Conservation (phyloP, 2,888 invertebrate species). For the Zygothrica quintamaculata region DNA sequence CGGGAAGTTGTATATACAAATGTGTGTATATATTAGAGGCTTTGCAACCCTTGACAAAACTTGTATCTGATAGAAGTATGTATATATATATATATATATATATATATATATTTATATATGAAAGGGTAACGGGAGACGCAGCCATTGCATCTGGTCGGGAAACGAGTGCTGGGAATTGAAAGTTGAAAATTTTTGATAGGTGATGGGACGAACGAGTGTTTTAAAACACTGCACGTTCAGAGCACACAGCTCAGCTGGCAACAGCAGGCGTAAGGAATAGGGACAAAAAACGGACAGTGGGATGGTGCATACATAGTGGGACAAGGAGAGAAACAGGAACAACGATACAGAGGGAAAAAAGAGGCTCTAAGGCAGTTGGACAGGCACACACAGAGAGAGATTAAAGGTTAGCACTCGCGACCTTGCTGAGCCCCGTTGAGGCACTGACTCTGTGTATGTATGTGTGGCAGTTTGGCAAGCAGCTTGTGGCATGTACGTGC, state of each 20-base stretch:
- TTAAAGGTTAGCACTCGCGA: conserved; percentile 79
- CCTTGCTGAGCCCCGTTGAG: conserved; percentile 59
- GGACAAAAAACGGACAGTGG: conserved; percentile 14
- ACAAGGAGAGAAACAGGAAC: not conserved
- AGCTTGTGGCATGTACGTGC: conserved; percentile 81
- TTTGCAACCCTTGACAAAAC: conserved; percentile 60
- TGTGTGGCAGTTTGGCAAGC: conserved; percentile 57
- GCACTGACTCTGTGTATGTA: conserved; percentile 28
- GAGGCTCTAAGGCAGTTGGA: conserved; percentile 27
- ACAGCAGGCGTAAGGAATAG: conserved; percentile 20
- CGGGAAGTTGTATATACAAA: conserved; percentile 20
- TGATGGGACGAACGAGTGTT: conserved; percentile 38
- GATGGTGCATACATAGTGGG: not conserved
- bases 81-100: no score
- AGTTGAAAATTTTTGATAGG: conserved; percentile 6
- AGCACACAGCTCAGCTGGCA: conserved; percentile 51
- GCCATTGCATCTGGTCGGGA: conserved; percentile 59
- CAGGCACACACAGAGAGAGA: conserved; percentile 64
- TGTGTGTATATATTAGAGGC: conserved; percentile 7
- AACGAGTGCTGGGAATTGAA: conserved; percentile 10
- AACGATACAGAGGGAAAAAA: conserved; percentile 1
- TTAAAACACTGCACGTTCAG: conserved; percentile 51
- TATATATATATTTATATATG: no score
- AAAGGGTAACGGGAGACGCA: conserved; percentile 28
- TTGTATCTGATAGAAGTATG: conserved; percentile 8